These are phyloP conservation scores for Drosophila trapezifrons DNA, from an alignment of 1,140 invertebrate species.

Conservation along the genomic window DNA sequence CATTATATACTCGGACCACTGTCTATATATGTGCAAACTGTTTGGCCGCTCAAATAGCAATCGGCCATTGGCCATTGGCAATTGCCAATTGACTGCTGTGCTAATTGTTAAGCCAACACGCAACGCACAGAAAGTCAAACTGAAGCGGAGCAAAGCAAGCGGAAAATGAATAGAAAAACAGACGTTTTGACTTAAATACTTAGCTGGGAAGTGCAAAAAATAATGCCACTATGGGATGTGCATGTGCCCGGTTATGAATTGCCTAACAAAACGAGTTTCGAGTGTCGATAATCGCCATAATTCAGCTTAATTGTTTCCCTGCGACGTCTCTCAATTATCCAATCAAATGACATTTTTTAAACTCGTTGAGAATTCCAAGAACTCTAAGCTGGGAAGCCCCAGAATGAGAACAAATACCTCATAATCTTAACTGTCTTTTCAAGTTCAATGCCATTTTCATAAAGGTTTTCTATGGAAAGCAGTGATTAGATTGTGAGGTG, in stretches of 20 bases:
- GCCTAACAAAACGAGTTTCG: constrained; percentile 6
- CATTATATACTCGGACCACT: constrained; percentile 14
- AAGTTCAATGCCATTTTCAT: constrained; percentile 34
- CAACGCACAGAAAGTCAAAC: constrained; percentile 40
- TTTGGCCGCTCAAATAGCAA: constrained; percentile 41
- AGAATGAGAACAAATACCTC: background rate
- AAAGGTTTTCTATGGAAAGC: background rate
- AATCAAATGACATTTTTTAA: constrained; percentile 28
- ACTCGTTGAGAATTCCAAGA: constrained; percentile 18
- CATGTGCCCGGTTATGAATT: constrained; percentile 17
- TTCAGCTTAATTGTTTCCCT: constrained; percentile 15
- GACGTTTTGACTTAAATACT: constrained; percentile 31
- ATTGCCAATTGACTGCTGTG: constrained; percentile 46
- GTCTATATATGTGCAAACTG: constrained; percentile 14
- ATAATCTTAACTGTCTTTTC: constrained; percentile 14
- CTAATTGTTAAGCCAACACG: constrained; percentile 71
- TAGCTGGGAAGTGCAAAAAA: constrained; percentile 25
- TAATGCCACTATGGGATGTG: constrained; percentile 12
- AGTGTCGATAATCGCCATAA: constrained; percentile 16
- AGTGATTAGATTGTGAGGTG: constrained; percentile 14
- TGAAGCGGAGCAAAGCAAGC: constrained; percentile 10
- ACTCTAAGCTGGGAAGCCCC: constrained; percentile 12
- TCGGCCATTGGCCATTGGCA: constrained; percentile 40
- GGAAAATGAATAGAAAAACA: constrained; percentile 45
- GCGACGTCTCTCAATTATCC: constrained; percentile 13